Conservation (phyloP, 2,797 vertebrate species). For the Aldrovandia affinis region DNA sequence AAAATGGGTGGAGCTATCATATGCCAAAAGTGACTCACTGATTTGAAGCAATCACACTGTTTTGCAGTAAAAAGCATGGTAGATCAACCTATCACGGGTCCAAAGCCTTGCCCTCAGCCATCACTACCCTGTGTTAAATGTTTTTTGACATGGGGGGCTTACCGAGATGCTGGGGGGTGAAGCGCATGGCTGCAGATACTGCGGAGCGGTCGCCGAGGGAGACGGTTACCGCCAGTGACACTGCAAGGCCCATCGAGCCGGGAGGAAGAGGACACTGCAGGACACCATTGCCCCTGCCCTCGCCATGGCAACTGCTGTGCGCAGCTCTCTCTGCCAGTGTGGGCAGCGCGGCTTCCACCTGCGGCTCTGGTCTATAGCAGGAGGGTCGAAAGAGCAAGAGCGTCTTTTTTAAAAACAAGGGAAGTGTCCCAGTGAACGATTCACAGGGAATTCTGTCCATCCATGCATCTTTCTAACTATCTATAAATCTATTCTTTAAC, state of each 20-base stretch:
- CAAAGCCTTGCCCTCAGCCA: background rate
- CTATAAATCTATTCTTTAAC: background rate
- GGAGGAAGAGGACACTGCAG: slow-evolving; percentile 59
- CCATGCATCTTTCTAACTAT: background rate
- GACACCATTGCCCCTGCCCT: background rate
- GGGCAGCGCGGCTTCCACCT: slow-evolving; percentile 35
- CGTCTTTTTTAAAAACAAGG: background rate
- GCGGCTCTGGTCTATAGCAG: slow-evolving; percentile 52
- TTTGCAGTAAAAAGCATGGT: background rate
- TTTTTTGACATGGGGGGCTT: too few relatives aligned
- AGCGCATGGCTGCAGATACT: slow-evolving; percentile 59
- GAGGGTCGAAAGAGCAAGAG: background rate
- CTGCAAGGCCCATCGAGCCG: slow-evolving; percentile 51
- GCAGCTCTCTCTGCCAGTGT: slow-evolving; percentile 48
- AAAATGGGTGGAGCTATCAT: background rate
- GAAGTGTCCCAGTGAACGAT: background rate
- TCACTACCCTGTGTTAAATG: background rate
- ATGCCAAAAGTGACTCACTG: background rate
- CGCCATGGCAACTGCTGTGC: background rate
- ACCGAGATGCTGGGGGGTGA: slow-evolving; percentile 64
- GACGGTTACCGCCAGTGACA: slow-evolving; percentile 64
- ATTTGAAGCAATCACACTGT: background rate
- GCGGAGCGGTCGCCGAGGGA: slow-evolving; percentile 32
- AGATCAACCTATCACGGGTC: background rate
- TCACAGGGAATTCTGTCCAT: background rate